Percentiles rank a stretch among this genome's conserved stretches.
Conservation (phyloP, 2,797 vertebrate genomes). For the Glossophaga mutica region DNA sequence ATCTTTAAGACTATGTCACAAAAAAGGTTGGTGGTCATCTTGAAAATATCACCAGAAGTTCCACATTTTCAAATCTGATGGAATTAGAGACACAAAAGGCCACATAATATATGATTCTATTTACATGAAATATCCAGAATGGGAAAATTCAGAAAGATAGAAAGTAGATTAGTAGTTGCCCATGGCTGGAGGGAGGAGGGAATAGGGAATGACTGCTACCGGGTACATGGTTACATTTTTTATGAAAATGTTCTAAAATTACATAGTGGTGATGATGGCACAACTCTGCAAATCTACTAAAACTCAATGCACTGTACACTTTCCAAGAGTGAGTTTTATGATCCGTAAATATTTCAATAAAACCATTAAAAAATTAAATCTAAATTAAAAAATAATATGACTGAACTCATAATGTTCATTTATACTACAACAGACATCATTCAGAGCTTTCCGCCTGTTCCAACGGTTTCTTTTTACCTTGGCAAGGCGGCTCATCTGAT, state of each 20-base stretch:
- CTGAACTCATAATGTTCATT: background rate
- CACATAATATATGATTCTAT: background rate
- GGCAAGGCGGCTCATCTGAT: slow-evolving; percentile 97
- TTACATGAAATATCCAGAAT: background rate
- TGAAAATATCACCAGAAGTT: background rate
- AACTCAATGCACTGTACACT: background rate
- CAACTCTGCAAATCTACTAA: background rate
- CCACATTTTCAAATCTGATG: background rate
- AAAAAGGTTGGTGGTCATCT: background rate
- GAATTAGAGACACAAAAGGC: background rate
- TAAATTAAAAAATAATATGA: background rate
- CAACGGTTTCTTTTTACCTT: slow-evolving; percentile 86
- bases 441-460: background rate
- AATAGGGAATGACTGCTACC: background rate
- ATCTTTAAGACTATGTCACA: background rate
- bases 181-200: background rate
- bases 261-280: background rate
- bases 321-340: background rate
- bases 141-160: background rate
- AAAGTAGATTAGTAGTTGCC: background rate
- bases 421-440: background rate
- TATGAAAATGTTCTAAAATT: background rate
- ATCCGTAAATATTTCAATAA: background rate
- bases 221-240: background rate
- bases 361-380: slow-evolving; percentile 10